A percentile compares a stretch with the other conserved stretches of the same genome.
Evolutionary conservation across 2,797 vertebrate genomes (phyloP).

Genomic region (Gallinago solitaria): DNA sequence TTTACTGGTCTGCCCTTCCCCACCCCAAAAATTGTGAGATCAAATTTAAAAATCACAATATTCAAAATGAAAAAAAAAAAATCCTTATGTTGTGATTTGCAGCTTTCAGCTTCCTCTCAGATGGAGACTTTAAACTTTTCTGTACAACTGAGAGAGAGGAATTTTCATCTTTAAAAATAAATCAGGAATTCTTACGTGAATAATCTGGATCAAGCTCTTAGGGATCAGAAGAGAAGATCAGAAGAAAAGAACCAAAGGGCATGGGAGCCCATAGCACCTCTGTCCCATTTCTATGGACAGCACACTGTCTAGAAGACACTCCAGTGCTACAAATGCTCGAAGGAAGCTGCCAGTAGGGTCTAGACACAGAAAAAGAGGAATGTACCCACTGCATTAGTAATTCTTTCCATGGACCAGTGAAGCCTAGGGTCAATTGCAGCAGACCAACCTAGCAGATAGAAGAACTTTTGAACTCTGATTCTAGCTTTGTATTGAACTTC

Average conservation of each 20-base stretch:
- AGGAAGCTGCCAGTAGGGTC: background rate
- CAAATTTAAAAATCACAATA: background rate
- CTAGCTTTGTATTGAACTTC: background rate
- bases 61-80: background rate
- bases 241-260: fast-evolving
- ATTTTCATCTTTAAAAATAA: background rate
- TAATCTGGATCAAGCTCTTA: background rate
- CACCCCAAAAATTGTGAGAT: background rate
- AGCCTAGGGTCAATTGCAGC: background rate
- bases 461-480: background rate
- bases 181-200: background rate
- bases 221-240: too few species aligned
- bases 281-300: background rate
- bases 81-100: background rate
- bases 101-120: background rate
- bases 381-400: background rate
- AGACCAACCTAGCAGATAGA: background rate
- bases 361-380: background rate
- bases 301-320: background rate
- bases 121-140: background rate
- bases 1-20: background rate
- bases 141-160: background rate
- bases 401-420: background rate
- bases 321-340: background rate
- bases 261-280: background rate